Evolutionary conservation across 2,113 vertebrate genomes (phyloP).

Genomic region (Elanoides forficatus): DNA sequence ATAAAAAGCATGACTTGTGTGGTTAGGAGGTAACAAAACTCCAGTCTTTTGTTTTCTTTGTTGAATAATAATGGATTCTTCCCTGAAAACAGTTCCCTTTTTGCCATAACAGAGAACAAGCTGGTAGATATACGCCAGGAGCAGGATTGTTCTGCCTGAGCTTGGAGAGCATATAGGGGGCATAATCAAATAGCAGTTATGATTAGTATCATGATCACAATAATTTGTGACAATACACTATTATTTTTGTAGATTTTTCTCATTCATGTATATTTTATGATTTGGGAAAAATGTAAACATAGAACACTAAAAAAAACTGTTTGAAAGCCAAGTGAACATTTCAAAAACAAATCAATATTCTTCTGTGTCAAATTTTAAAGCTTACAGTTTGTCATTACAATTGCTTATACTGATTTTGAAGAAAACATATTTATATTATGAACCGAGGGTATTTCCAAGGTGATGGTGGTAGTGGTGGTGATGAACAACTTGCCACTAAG

Average conservation of each 20-base stretch:
- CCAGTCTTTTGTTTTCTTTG: background rate
- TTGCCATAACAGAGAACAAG: background rate
- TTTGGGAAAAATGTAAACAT: background rate
- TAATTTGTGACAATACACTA: rapidly evolving
- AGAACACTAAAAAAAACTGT: background rate
- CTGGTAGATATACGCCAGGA: background rate
- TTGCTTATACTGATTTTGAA: background rate
- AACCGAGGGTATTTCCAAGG: background rate
- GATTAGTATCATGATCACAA: rapidly evolving
- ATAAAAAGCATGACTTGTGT: background rate
- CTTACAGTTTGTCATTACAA: background rate
- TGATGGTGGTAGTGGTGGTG: background rate
- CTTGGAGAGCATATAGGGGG: background rate
- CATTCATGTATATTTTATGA: background rate
- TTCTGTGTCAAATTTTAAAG: background rate
- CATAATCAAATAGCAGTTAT: background rate
- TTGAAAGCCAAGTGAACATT: background rate
- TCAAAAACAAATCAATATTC: background rate
- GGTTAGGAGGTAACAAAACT: background rate
- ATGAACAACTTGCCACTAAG: background rate
- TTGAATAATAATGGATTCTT: background rate
- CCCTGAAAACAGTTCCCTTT: background rate
- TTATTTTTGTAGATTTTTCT: background rate
- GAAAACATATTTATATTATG: background rate
- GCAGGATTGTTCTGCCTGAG: background rate